Base-by-base conservation (phyloP, 2,113 vertebrate genomes). In the Leptodactylus fuscus region DNA sequence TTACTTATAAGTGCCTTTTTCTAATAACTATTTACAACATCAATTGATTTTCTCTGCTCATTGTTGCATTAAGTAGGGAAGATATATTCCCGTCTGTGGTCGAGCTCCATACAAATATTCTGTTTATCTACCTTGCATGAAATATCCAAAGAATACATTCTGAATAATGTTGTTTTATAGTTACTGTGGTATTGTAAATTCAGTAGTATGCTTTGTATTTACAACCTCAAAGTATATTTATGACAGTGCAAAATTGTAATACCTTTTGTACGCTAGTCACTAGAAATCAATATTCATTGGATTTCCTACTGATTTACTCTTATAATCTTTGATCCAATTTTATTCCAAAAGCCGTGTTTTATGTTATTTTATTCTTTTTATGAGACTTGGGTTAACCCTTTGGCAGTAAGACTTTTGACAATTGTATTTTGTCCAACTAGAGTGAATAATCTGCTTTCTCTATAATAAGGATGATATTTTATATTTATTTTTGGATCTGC, bases 11-110 rank as follows among this genome's bases (percentile, higher is more conserved):
- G 89, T 89, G 88, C 79, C 89, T 89, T 88, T 88, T 62, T 79
- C 65, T 92, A 92, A 90, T 90, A 91, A 89, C 89, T 90, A 87
- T 91, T 92, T 90, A 89, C 90, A 89, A 88, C 88, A 90, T 83
- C 88, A 85, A 81, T 92, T 90, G 85, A 88, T 92, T 91, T 87
- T 88, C 78, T 80, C 87, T 67, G 87, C 87, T 86, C 91, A 91
- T 90, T 89, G 90, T 87, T 92, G 88, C 88, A 90, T 90, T 86
- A 86, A 81, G 67, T 69, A 86, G 84, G 84, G 78, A 86, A 86
- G 84, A 86, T 86, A 86, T 86, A 86, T 70, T 60, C 65, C 67
- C 76, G 27, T 73, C 84, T 80, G 51, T 73, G 77, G 70, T 86
- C 36, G 75, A n/a, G 65, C 78, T 86, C 62, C 84, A 86, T 86